Base-by-base conservation (phyloP, 2,113 vertebrate genomes). In the Eclectus roratus region DNA sequence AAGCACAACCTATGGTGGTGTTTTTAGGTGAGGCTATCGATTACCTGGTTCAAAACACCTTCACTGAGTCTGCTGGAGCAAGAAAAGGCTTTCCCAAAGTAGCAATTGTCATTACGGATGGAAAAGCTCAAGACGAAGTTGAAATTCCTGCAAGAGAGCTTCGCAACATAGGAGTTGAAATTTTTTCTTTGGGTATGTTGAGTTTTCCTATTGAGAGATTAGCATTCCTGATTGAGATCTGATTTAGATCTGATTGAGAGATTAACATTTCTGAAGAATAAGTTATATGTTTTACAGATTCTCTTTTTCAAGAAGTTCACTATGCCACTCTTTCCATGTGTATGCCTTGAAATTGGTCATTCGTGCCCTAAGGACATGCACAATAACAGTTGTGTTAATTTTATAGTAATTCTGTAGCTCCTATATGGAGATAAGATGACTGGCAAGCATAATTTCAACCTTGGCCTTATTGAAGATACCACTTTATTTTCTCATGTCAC, bases 101-200 rank as follows among this genome's bases (percentile, higher is more conserved):
- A 80, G 99, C 98, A 69, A 98, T 99, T 94, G 97, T 99, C 91
- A 98, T 99, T 97, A 99, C 99, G 14, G 99, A 99, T 65, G 98
- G 99, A 89, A 98, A 98, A 93, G 99, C 99, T 37, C 98, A 99
- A 94, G 99, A 99, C 47, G 97, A 98, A 31, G 98, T 99, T 21
- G 98, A 99, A 96, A 97, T 96, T 65, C 98, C 98, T 77, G 98
- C 99, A 93, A 98, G 93, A 95, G 98, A 98, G 88, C 99, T 99
- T 92, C 98, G 97, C 68, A 98, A 97, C 89, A 93, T 94, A n/a
- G 99, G 99, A 80, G 99, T 99, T 94, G 99, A 99, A 98, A 98
- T 99, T 87, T 99, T 99, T 96, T 99, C 98, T 50, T 98, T 99
- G 82, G 99, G 99, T 99, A 98, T 0, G 98, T 97, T 63, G 69